phyloP scores from a whole-genome alignment of 2,113 vertebrate species.

The Hippocampus comes region DNA sequence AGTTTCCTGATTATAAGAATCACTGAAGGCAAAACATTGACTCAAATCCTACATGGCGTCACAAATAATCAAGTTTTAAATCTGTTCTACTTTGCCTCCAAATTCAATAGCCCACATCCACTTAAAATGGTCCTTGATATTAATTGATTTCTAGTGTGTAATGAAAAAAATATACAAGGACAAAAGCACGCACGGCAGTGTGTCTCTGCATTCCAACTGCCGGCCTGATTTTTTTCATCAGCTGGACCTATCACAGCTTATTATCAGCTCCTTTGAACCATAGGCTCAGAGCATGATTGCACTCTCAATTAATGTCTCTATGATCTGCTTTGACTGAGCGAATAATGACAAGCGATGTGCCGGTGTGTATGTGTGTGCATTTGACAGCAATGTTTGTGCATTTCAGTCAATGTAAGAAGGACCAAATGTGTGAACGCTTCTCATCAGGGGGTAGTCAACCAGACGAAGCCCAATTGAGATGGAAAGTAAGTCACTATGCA shows the following conservation, averaged over 20 bases:
- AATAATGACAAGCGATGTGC: slow-evolving; percentile 52
- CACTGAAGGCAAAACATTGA: neutral
- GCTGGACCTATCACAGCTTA: slow-evolving; percentile 70
- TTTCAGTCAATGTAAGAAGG: neutral
- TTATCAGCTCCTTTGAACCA: slow-evolving; percentile 74
- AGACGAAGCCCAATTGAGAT: slow-evolving; percentile 46
- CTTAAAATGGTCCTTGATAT: slow-evolving; percentile 1
- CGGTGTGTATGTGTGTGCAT: neutral
- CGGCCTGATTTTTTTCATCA: slow-evolving; percentile 58
- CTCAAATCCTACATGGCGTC: neutral
- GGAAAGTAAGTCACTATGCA: slow-evolving; percentile 45
- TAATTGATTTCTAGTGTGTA: neutral
- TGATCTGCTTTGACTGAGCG: slow-evolving; percentile 65
- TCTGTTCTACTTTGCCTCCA: neutral
- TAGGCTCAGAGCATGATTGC: slow-evolving; percentile 68
- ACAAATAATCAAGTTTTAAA: neutral
- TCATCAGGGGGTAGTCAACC: slow-evolving; percentile 39
- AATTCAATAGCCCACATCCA: slow-evolving; percentile 8
- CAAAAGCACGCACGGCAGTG: slow-evolving; percentile 11
- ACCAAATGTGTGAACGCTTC: neutral
- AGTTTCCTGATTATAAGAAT: neutral
- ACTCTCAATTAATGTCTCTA: slow-evolving; percentile 68
- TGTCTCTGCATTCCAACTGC: slow-evolving; percentile 27
- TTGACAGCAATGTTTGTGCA: slow-evolving; percentile 2
- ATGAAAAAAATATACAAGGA: slow-evolving; percentile 6